phyloP scores from a whole-genome alignment of 1,140 invertebrate species.

The Potamilus streckersoni region DNA sequence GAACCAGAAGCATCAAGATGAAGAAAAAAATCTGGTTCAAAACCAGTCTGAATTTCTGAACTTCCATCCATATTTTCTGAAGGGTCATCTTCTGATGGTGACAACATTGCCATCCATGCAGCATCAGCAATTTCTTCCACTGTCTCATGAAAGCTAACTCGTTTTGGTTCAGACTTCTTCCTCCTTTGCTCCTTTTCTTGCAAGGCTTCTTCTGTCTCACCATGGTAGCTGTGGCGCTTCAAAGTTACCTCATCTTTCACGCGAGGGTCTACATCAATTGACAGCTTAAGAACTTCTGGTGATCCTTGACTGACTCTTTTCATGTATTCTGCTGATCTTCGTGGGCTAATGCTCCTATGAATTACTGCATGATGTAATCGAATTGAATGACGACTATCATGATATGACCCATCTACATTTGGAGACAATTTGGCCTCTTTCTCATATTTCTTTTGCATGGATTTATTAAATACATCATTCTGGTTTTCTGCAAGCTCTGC shows the following conservation, averaged over 20 bases:
- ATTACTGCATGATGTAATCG: slow-evolving; percentile 17
- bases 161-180: slow-evolving; percentile 37
- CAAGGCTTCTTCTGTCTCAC: slow-evolving; percentile 15
- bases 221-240: slow-evolving; percentile 13
- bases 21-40: no score
- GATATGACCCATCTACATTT: no score
- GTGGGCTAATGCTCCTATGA: slow-evolving; percentile 27
- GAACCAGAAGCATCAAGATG: no score
- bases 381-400: no score
- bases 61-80: slow-evolving; percentile 13
- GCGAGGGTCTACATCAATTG: background rate
- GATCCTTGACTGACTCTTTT: slow-evolving; percentile 7
- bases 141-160: slow-evolving; percentile 52
- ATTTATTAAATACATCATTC: no score
- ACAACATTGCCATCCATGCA: slow-evolving; percentile 10
- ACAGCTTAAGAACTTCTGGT: slow-evolving; percentile 5
- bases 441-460: no score
- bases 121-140: slow-evolving; percentile 29
- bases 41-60: no score
- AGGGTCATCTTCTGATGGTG: slow-evolving; percentile 20
- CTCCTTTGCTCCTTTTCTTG: slow-evolving; percentile 9
- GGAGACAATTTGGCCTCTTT: no score
- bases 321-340: slow-evolving; percentile 23
- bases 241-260: background rate
- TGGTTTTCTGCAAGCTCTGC: no score